A percentile compares a stretch with the other conserved stretches of the same genome.
These are phyloP conservation scores for Tenodera sinensis DNA, from an alignment of 2,888 invertebrate species.

Conservation along the genomic window DNA sequence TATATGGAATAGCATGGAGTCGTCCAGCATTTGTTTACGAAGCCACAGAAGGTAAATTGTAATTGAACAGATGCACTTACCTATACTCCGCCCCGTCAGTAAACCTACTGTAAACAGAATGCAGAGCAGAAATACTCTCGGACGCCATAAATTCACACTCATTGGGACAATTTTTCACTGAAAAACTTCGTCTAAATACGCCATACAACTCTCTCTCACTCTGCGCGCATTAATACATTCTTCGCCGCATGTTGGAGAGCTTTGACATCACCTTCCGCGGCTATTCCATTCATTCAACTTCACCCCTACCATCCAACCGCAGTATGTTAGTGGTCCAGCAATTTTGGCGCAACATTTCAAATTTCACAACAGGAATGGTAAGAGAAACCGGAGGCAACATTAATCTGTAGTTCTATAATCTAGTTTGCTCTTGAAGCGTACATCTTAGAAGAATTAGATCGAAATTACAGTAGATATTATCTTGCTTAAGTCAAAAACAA, in stretches of 20 bases:
- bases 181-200: constrained; percentile 39
- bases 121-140: constrained; percentile 69
- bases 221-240: constrained; percentile 33
- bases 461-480: no score
- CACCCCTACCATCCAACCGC: constrained; percentile 12
- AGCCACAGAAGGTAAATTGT: background rate
- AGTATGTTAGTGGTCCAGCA: background rate
- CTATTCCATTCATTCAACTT: constrained; percentile 25
- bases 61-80: constrained; percentile 18
- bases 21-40: constrained; percentile 16
- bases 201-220: constrained; percentile 36
- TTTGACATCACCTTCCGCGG: constrained; percentile 31
- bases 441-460: no score
- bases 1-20: constrained; percentile 20
- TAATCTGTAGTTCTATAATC: background rate
- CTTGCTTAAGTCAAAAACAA: no score
- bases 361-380: background rate
- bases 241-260: constrained; percentile 37
- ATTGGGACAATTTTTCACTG: constrained; percentile 55
- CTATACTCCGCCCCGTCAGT: constrained; percentile 33
- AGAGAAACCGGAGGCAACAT: background rate
- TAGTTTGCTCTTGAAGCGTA: no score
- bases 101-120: constrained; percentile 57
- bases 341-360: constrained; percentile 17
- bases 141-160: constrained; percentile 75